These are phyloP conservation scores for Triplophysa bombifrons DNA, from an alignment of 2,797 vertebrate genomes.

Conservation along the genomic window DNA sequence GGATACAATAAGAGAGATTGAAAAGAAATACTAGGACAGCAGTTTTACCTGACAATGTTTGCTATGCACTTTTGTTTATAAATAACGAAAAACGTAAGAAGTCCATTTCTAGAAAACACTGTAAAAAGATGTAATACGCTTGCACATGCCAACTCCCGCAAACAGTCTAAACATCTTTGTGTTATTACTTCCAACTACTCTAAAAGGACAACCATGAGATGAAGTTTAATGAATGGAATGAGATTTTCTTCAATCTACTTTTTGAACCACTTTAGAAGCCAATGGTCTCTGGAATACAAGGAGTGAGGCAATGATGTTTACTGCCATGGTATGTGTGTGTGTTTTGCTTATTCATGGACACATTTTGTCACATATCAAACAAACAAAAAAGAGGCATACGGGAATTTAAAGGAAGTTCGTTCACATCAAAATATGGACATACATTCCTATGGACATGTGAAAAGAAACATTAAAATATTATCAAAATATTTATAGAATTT, in stretches of 20 bases:
- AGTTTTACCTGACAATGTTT: not conserved
- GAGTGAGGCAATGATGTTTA: conserved; percentile 27
- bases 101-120: not conserved
- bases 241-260: conserved; percentile 8
- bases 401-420: conserved; percentile 34
- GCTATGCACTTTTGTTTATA: not conserved
- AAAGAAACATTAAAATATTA: conserved; percentile 61
- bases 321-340: not conserved
- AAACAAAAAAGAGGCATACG: conserved; percentile 25
- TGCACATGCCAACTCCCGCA: conserved; percentile 13
- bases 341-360: conserved; percentile 19
- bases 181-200: not conserved
- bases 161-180: not conserved
- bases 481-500: conserved; percentile 72
- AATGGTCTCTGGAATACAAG: conserved; percentile 48
- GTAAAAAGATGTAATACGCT: not conserved
- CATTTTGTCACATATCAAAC: conserved; percentile 46
- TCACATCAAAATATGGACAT: conserved; percentile 47
- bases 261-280: conserved; percentile 18
- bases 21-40: not conserved
- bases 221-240: conserved; percentile 18
- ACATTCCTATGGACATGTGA: conserved; percentile 56
- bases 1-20: not conserved
- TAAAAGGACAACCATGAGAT: not conserved
- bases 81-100: not conserved